Conservation (phyloP, 23 tunicate genomes). For the Aplidium turbinatum region DNA sequence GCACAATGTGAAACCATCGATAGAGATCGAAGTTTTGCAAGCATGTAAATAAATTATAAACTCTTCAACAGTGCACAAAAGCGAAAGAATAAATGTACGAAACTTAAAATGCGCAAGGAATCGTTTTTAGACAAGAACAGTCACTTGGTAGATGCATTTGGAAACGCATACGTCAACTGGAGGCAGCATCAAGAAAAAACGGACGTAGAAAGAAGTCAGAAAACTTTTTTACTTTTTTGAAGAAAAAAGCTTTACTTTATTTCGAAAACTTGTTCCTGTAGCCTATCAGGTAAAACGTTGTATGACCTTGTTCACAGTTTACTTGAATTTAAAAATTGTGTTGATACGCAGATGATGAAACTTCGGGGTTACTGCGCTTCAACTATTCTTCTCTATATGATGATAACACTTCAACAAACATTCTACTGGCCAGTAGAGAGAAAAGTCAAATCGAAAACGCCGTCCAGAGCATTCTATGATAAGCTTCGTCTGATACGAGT, state of each 20-base stretch:
- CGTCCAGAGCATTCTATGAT: slow-evolving; percentile 7
- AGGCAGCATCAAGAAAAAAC: slow-evolving; percentile 8
- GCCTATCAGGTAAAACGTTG: not conserved
- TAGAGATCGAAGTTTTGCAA: not conserved
- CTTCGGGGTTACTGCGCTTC: slow-evolving; percentile 8
- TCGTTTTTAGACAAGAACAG: not conserved
- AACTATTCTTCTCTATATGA: slow-evolving; percentile 29
- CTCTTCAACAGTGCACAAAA: slow-evolving; percentile 2
- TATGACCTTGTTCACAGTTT: not conserved
- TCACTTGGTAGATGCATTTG: slow-evolving; percentile 29
- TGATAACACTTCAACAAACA: not conserved
- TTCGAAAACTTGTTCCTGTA: not conserved
- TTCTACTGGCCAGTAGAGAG: slow-evolving; percentile 19
- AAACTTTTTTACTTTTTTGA: not conserved
- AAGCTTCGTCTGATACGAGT: too few relatives aligned
- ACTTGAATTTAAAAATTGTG: not conserved
- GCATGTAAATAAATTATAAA: not conserved
- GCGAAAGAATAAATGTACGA: not conserved
- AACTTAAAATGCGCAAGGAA: not conserved
- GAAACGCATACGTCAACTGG: slow-evolving; percentile 33
- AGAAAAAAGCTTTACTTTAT: not conserved
- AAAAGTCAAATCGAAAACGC: slow-evolving; percentile 11
- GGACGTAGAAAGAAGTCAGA: not conserved
- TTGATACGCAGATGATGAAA: slow-evolving; percentile 2
- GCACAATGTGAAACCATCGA: not conserved